Evolutionary conservation across 1,140 invertebrate species (phyloP), one percentile per base, ranked within the genome.

Genomic region (Magallana ariakensis): DNA sequence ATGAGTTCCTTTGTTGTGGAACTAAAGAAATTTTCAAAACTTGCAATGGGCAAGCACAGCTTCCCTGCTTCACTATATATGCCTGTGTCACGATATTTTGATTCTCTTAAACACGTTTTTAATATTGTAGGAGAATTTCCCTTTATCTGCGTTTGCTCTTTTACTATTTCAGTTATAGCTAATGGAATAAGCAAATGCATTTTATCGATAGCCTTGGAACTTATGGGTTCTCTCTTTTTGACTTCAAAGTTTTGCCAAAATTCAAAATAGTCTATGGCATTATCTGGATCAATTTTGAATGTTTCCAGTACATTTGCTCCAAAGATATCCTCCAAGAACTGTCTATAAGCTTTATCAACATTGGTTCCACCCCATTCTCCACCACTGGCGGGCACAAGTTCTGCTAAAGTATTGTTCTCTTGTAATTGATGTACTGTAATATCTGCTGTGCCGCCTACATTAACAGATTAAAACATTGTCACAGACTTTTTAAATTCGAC

Each of bases 391-490:
- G 80, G 84, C 19, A 82, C 80, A 10, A 88, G 22, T 16, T 82
- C 84, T 54, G 66, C 58, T 13, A 88, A 53, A 10, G 57, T 84
- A 5, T 56, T 56, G 10, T 85, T 58, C 0, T 46, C 60, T 1
- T 83, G 60, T 26, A 66, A 46, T 56, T 85, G 70, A 22, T 85
- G 80, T 11, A 84, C 80, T 33, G 84, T 82, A 10, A 87, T 87
- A 26, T 87, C 87, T 33, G 75, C 87, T 10, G 83, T 87, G 19
- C 87, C 87, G 55, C 87, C 87, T 87, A 4, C 19, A 46, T n/a
- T 56, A 70, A 19, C 33, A 1, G 33, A 33, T 33, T 33, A 33
- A 33, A 33, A 33, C 33, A 33, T 33, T 33, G n/a, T n/a, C n/a
- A n/a, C n/a, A n/a, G n/a, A n/a, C n/a, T n/a, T n/a, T n/a, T n/a